Evolutionary conservation across 2,888 invertebrate species (phyloP).

Genomic region (Drosophila borborema): DNA sequence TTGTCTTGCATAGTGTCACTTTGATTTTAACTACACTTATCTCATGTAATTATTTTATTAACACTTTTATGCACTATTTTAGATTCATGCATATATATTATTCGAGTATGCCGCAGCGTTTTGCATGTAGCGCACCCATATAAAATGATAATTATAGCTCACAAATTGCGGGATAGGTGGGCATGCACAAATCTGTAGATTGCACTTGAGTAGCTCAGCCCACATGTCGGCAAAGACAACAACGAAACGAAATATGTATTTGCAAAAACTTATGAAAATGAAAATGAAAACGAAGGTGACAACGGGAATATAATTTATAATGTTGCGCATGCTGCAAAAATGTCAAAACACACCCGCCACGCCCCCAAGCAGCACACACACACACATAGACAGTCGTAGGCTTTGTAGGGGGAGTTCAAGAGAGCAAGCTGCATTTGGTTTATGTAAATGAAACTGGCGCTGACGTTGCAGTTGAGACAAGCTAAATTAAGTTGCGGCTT

Average conservation of each 20-base stretch:
- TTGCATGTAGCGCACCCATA: constrained; percentile 58
- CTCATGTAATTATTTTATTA: constrained; percentile 48
- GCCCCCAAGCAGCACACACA: constrained; percentile 55
- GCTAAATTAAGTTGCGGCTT: constrained; percentile 77
- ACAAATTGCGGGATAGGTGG: constrained; percentile 66
- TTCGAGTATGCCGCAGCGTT: constrained; percentile 19
- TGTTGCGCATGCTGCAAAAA: constrained; percentile 72
- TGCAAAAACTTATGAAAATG: constrained; percentile 30
- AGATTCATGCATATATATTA: constrained; percentile 3
- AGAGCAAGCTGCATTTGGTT: constrained; percentile 58
- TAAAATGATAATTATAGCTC: constrained; percentile 59
- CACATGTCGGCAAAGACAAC: constrained; percentile 55
- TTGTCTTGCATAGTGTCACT: background rate
- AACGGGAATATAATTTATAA: constrained; percentile 78
- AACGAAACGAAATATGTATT: background rate
- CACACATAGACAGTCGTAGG: constrained; percentile 17
- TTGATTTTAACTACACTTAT: background rate
- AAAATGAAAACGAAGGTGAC: constrained; percentile 69
- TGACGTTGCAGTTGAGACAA: constrained; percentile 38
- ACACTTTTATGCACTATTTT: constrained; percentile 30
- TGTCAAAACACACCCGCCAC: constrained; percentile 70
- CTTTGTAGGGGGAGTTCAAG: constrained; percentile 65
- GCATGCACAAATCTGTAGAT: constrained; percentile 66
- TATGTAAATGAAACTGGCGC: constrained; percentile 72
- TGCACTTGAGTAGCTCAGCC: constrained; percentile 75